These are phyloP conservation scores for Heliconius congener DNA, from an alignment of 1,140 invertebrate genomes.

Conservation along the genomic window DNA sequence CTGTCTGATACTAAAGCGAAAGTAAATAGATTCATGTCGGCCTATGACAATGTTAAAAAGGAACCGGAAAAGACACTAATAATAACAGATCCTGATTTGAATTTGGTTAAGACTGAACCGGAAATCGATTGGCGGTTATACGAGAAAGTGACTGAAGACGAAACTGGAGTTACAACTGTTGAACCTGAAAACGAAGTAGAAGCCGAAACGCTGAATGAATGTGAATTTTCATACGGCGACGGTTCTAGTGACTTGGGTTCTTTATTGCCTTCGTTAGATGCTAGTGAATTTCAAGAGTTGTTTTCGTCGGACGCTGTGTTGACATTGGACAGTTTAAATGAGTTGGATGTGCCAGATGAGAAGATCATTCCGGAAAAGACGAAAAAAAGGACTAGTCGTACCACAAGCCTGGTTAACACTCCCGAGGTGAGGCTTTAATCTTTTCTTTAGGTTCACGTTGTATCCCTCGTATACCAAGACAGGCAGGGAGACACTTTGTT, in stretches of 20 bases:
- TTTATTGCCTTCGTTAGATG: slow-evolving; percentile 51
- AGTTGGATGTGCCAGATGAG: slow-evolving; percentile 43
- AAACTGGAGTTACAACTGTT: background rate
- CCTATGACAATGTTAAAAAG: slow-evolving; percentile 49
- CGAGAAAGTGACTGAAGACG: slow-evolving; percentile 54
- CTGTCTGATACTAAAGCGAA: slow-evolving; percentile 44
- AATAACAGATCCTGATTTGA: slow-evolving; percentile 53
- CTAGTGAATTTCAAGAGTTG: slow-evolving; percentile 58
- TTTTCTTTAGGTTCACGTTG: too few relatives aligned
- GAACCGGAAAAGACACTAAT: slow-evolving; percentile 49
- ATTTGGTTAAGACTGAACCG: slow-evolving; percentile 59
- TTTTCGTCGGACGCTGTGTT: slow-evolving; percentile 50
- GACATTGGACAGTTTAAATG: slow-evolving; percentile 49
- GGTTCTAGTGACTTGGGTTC: slow-evolving; percentile 46
- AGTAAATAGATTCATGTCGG: slow-evolving; percentile 38
- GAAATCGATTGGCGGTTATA: slow-evolving; percentile 60
- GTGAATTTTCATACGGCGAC: slow-evolving; percentile 61
- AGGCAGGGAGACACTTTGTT: too few relatives aligned
- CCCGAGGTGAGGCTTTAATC: slow-evolving; percentile 32
- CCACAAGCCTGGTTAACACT: slow-evolving; percentile 46
- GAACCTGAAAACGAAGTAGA: background rate
- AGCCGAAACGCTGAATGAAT: slow-evolving; percentile 13
- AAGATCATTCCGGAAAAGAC: slow-evolving; percentile 45
- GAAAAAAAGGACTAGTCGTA: slow-evolving; percentile 46
- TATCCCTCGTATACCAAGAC: too few relatives aligned